phyloP scores from a whole-genome alignment of 1,140 invertebrate genomes.

The Lasioglossum albipes region DNA sequence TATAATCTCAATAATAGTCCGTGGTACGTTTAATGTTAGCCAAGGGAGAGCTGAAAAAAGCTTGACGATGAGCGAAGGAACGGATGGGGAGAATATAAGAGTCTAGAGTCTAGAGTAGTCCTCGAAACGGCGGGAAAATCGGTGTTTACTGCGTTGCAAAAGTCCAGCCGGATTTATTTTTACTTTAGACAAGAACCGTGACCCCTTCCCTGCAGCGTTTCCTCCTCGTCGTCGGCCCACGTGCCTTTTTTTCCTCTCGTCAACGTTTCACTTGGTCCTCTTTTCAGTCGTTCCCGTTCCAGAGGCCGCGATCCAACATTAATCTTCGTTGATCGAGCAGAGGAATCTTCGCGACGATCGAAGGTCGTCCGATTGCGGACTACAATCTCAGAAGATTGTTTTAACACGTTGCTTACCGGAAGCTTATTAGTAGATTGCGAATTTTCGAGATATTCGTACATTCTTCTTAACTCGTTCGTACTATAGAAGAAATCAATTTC shows the following conservation, averaged over 20 bases:
- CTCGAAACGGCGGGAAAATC: conserved; percentile 26
- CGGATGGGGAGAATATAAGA: neutral
- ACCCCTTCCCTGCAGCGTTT: conserved; percentile 46
- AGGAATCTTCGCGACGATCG: neutral
- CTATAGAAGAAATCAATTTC: no score
- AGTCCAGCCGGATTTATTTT: conserved; percentile 66
- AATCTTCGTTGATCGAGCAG: conserved; percentile 12
- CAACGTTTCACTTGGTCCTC: neutral
- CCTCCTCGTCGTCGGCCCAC: conserved; percentile 33
- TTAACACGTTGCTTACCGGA: no score
- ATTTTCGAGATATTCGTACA: no score
- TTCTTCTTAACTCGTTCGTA: no score
- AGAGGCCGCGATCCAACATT: neutral
- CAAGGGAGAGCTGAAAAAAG: neutral
- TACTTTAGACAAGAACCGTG: conserved; percentile 55
- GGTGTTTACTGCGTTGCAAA: conserved; percentile 53
- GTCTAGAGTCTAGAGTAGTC: neutral
- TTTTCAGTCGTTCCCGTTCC: neutral
- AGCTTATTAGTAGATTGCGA: no score
- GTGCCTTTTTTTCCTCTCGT: neutral
- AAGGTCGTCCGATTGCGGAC: neutral
- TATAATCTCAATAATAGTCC: no score
- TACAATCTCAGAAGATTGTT: no score
- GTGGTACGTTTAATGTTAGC: no score
- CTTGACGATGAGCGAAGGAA: neutral